These are phyloP conservation scores for Sycophila sp. DNA, from an alignment of 1,140 invertebrate genomes.

Conservation along the genomic window DNA sequence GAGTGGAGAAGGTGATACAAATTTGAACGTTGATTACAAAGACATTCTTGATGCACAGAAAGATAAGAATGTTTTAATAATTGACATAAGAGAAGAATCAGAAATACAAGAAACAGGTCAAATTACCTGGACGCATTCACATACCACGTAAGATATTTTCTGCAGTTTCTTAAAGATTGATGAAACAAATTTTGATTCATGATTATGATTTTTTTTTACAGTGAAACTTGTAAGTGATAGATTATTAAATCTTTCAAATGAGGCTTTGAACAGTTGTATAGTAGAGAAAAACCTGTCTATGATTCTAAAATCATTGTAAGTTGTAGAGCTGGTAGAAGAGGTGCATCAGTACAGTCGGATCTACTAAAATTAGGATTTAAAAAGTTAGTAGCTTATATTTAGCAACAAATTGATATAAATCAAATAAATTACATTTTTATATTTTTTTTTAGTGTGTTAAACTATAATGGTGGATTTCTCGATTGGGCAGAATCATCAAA, in stretches of 20 bases:
- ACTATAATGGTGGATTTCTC: conserved; percentile 59
- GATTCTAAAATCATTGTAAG: conserved; percentile 71
- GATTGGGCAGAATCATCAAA: too few relatives aligned
- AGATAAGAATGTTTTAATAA: conserved; percentile 61
- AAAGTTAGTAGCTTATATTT: conserved; percentile 65
- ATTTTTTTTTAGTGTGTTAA: conserved; percentile 50
- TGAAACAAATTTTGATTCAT: neutral
- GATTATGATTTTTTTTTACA: conserved; percentile 38
- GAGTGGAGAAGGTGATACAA: conserved; percentile 39
- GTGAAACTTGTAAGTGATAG: conserved; percentile 57
- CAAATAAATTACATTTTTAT: neutral
- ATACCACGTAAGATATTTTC: conserved; percentile 79
- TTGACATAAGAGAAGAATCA: conserved; percentile 75
- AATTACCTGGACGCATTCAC: conserved; percentile 76
- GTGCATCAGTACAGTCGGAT: conserved; percentile 68
- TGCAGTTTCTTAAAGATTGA: neutral
- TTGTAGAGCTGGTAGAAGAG: conserved; percentile 71
- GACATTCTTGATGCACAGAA: conserved; percentile 58
- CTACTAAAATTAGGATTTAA: conserved; percentile 70
- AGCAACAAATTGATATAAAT: neutral
- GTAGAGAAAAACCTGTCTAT: conserved; percentile 66
- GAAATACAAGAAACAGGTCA: conserved; percentile 74
- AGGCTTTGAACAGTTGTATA: conserved; percentile 63
- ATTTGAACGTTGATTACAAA: conserved; percentile 53
- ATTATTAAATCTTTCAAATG: conserved; percentile 48